Evolutionary conservation across 2,888 invertebrate species (phyloP), one percentile per base, ranked within the genome.

Genomic region (Drosophila seclusa): DNA sequence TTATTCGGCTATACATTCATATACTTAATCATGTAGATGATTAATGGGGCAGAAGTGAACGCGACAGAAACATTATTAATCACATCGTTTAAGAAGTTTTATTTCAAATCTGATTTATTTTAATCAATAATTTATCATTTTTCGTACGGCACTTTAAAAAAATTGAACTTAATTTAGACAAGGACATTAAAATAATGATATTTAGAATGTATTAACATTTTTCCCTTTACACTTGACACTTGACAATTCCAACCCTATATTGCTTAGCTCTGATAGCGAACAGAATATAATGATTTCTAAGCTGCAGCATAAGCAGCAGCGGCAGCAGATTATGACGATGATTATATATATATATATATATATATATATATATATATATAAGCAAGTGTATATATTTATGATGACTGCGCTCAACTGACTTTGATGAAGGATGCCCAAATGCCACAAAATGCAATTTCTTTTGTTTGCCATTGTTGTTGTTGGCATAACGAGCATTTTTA

Each of bases 391-490:
- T 55, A 48, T 57, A 49, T 42, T 60, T 72, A 34, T 65, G 70
- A 73, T 59, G 61, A 72, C 72, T 53, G 58, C 63, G 48, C 58
- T 64, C 58, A 68, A 52, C 61, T 77, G 73, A 80, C 68, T 78
- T 78, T 77, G 78, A 77, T 78, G 78, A 68, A 81, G 81, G 68
- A 77, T 78, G 73, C 67, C 67, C 67, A 64, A 76, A 73, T 77
- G 65, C 79, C 79, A 69, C 64, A 81, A 57, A 78, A 75, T 82
- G 80, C 76, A 82, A 69, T 82, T 82, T 82, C 67, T 75, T 73
- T 73, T 73, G 63, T 67, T 76, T 76, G 54, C 27, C 32, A 38
- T 67, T 49, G 59, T 54, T 54, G 53, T 52, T 52, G 52, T 54
- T 69, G 66, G 82, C 74, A 78, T 74, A 82, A 80, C 75, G 74